phyloP scores from a whole-genome alignment of 1,140 invertebrate species.

The Ips nitidus region DNA sequence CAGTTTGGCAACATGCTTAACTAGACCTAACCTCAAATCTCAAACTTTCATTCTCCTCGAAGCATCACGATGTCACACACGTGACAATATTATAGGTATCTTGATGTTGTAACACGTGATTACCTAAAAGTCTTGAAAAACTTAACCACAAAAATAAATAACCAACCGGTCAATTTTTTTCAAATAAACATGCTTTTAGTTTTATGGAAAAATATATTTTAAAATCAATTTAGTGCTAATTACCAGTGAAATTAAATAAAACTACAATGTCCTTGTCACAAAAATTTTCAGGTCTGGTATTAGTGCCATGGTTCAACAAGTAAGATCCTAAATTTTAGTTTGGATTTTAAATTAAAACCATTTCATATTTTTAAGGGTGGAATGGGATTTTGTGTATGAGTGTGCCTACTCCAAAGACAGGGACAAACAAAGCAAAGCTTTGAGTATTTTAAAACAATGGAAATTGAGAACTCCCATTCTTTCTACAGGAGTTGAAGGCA shows the following conservation, averaged over 20 bases:
- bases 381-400: conserved; percentile 62
- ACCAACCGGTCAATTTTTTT: too few species aligned
- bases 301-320: conserved; percentile 48
- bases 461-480: conserved; percentile 65
- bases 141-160: too few species aligned
- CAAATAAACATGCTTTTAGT: background rate
- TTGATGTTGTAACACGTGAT: too few species aligned
- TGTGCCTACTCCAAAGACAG: conserved; percentile 57
- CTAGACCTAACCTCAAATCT: too few species aligned
- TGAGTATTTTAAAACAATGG: conserved; percentile 61
- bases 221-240: too few species aligned
- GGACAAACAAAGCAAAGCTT: conserved; percentile 54
- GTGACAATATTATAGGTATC: too few species aligned
- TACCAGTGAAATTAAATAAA: too few species aligned
- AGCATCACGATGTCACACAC: too few species aligned
- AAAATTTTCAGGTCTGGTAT: conserved; percentile 43
- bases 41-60: too few species aligned
- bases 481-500: conserved; percentile 68
- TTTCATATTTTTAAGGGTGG: conserved; percentile 43
- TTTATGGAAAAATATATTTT: too few species aligned
- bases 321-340: conserved; percentile 31
- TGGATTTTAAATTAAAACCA: conserved; percentile 5
- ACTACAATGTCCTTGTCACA: conserved; percentile 46
- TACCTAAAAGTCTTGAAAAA: too few species aligned
- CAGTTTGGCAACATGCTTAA: too few species aligned